Evolutionary conservation across 2,888 invertebrate species (phyloP).

Genomic region (Copidosoma aretas): DNA sequence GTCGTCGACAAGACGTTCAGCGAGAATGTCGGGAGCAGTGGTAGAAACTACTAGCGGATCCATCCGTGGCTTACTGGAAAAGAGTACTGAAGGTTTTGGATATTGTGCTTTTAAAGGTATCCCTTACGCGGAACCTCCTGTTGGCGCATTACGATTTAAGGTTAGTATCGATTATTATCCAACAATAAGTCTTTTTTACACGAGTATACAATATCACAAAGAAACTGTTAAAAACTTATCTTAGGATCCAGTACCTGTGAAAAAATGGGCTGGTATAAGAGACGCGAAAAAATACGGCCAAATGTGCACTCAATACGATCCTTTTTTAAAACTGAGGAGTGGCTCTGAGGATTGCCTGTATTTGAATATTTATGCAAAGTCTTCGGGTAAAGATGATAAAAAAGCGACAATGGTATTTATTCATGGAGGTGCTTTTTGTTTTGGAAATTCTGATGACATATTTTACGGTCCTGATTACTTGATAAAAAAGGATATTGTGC

Average conservation of each 20-base stretch:
- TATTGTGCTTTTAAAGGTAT: slow-evolving; percentile 19
- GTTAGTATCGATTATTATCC: neutral
- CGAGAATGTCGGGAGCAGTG: neutral
- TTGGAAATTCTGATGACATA: slow-evolving; percentile 46
- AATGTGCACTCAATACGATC: slow-evolving; percentile 50
- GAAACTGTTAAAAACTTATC: neutral
- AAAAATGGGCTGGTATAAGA: slow-evolving; percentile 52
- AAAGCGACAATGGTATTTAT: slow-evolving; percentile 51
- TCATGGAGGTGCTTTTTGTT: slow-evolving; percentile 51
- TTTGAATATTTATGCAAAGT: slow-evolving; percentile 36
- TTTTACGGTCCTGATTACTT: slow-evolving; percentile 53
- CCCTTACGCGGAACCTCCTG: slow-evolving; percentile 22
- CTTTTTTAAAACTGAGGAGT: slow-evolving; percentile 1
- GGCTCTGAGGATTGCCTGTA: slow-evolving; percentile 37
- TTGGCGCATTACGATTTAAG: slow-evolving; percentile 23
- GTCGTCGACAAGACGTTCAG: neutral
- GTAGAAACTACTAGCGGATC: slow-evolving; percentile 2
- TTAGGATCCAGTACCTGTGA: slow-evolving; percentile 49
- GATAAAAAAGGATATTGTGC: slow-evolving; percentile 49
- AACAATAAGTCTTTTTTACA: neutral
- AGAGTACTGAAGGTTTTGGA: slow-evolving; percentile 6
- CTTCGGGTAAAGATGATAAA: neutral
- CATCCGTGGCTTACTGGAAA: slow-evolving; percentile 3
- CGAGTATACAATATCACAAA: too few relatives aligned
- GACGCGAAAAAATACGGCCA: slow-evolving; percentile 50